Conservation (phyloP, 2,888 invertebrate genomes). For the Eulithis testata region DNA sequence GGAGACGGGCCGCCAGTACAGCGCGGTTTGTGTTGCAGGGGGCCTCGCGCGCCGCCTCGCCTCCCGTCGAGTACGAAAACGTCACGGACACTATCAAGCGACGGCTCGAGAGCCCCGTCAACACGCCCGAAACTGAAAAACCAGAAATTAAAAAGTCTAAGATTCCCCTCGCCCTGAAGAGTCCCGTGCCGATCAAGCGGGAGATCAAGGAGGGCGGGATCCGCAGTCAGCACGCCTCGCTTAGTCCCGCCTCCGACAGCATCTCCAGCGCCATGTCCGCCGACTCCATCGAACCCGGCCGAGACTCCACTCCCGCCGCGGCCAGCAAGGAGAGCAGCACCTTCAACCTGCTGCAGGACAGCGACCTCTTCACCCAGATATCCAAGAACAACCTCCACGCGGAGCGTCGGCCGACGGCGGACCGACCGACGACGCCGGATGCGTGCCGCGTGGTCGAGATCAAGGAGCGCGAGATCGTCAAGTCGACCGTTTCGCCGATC, state of each 20-base stretch:
- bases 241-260: slow-evolving; percentile 45
- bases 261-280: slow-evolving; percentile 3
- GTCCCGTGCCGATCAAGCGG: slow-evolving; percentile 70
- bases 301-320: slow-evolving; percentile 50
- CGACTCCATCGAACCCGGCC: slow-evolving; percentile 53
- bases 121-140: slow-evolving; percentile 69
- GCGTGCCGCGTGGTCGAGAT: slow-evolving; percentile 87
- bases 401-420: slow-evolving; percentile 38
- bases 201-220: slow-evolving; percentile 63
- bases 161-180: slow-evolving; percentile 74
- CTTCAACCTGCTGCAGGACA: slow-evolving; percentile 87
- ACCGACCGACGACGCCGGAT: slow-evolving; percentile 33
- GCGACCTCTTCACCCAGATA: slow-evolving; percentile 88
- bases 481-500: slow-evolving; percentile 82
- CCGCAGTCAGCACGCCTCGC: slow-evolving; percentile 61
- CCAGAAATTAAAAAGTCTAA: slow-evolving; percentile 73
- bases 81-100: slow-evolving; percentile 87
- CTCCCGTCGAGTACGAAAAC: slow-evolving; percentile 79
- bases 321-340: slow-evolving; percentile 83
- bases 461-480: slow-evolving; percentile 87
- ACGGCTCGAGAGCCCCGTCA: slow-evolving; percentile 77
- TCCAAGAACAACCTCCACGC: slow-evolving; percentile 76
- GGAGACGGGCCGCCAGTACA: slow-evolving; percentile 15
- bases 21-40: slow-evolving; percentile 66
- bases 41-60: slow-evolving; percentile 35